Conservation (phyloP, 2,113 vertebrate species). For the Corythornis cristatus region DNA sequence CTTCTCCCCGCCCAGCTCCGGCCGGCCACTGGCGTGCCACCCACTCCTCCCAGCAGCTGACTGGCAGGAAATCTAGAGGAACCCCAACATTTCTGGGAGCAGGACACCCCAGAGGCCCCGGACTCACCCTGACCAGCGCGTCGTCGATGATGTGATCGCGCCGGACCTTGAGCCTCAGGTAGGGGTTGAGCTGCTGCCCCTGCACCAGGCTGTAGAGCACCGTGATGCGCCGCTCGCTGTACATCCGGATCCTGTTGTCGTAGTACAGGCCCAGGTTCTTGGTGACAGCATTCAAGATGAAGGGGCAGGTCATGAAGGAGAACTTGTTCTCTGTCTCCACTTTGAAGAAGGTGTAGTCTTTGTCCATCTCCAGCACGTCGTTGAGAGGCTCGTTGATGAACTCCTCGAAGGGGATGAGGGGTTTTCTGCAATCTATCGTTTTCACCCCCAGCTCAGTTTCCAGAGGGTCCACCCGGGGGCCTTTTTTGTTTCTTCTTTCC, state of each 20-base stretch:
- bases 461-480: conserved; percentile 89
- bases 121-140: conserved; percentile 93
- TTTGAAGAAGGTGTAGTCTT: conserved; percentile 99
- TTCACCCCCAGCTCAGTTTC: conserved; percentile 94
- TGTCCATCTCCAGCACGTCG: conserved; percentile 99
- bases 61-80: too few species aligned
- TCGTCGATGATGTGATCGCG: conserved; percentile 98
- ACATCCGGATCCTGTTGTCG: conserved; percentile 98
- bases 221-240: conserved; percentile 96
- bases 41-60: too few species aligned
- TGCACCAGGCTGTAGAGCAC: conserved; percentile 97
- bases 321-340: conserved; percentile 98
- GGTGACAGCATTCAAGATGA: conserved; percentile 94
- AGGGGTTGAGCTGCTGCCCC: conserved; percentile 94
- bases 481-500: conserved; percentile 93
- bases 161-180: conserved; percentile 93
- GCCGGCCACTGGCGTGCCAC: too few species aligned
- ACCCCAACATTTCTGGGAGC: too few species aligned
- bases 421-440: conserved; percentile 88
- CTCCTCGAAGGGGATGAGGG: conserved; percentile 94
- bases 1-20: too few species aligned
- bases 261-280: conserved; percentile 98
- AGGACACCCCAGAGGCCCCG: too few species aligned
- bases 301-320: conserved; percentile 98
- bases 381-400: conserved; percentile 97